Conservation (phyloP, 2,888 invertebrate genomes). For the Cheilosia impressa region DNA sequence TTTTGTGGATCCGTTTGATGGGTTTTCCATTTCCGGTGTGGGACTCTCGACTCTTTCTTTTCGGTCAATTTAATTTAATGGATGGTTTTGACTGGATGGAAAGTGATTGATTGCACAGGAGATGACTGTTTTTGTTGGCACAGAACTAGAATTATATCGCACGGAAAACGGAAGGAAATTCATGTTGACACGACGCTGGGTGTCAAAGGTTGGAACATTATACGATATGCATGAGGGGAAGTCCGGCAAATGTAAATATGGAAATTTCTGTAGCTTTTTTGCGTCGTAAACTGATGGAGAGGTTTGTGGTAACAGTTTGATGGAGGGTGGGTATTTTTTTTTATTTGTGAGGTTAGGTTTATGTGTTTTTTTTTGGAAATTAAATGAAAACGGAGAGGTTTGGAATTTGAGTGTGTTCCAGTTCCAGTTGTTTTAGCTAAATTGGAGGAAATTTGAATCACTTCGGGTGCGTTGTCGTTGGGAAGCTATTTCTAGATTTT, state of each 20-base stretch:
- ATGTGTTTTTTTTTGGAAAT: too few relatives aligned
- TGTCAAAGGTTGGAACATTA: constrained; percentile 50
- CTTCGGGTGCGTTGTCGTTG: too few relatives aligned
- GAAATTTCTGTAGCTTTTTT: constrained; percentile 24
- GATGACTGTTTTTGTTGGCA: constrained; percentile 45
- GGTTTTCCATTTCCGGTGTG: constrained; percentile 25
- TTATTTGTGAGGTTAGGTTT: too few relatives aligned
- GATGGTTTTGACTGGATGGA: background rate
- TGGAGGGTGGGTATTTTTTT: background rate
- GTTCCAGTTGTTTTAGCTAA: too few relatives aligned
- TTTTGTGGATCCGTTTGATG: constrained; percentile 38
- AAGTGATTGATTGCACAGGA: constrained; percentile 40
- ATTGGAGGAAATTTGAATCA: too few relatives aligned
- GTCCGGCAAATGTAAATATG: constrained; percentile 48
- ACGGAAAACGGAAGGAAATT: constrained; percentile 61
- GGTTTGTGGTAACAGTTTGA: background rate
- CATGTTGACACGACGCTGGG: constrained; percentile 60
- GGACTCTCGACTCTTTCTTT: constrained; percentile 26
- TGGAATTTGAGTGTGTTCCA: too few relatives aligned
- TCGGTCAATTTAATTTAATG: constrained; percentile 62
- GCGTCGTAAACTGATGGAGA: background rate
- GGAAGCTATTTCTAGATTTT: too few relatives aligned
- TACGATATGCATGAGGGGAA: constrained; percentile 57
- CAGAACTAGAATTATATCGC: constrained; percentile 45
- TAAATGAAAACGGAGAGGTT: too few relatives aligned